These are phyloP conservation scores for Neoarius graeffei DNA, from an alignment of 2,113 vertebrate genomes.

Conservation along the genomic window DNA sequence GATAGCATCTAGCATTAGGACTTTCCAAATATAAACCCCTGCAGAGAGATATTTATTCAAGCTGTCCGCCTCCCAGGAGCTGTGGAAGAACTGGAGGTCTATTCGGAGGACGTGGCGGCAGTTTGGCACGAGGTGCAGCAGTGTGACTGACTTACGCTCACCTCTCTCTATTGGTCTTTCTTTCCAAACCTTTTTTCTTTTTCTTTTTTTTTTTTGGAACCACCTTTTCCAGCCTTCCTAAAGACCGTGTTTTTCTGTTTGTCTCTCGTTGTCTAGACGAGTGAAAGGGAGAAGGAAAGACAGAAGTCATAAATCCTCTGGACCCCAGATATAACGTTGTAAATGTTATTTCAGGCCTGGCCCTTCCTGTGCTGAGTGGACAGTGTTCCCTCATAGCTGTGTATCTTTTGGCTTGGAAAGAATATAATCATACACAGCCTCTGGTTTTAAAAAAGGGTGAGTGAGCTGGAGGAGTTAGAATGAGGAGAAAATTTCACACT, in stretches of 20 bases:
- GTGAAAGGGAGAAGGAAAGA: conserved; percentile 23
- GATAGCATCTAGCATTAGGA: conserved; percentile 38
- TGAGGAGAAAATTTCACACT: not conserved
- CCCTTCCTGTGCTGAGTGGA: conserved; percentile 33
- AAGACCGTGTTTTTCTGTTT: not conserved
- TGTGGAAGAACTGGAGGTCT: conserved; percentile 56
- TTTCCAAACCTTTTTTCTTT: not conserved
- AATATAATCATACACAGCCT: not conserved
- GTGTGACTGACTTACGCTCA: conserved; percentile 19
- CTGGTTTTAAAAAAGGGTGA: not conserved
- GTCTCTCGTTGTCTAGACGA: not conserved
- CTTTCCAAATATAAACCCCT: conserved; percentile 48
- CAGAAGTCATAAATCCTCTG: conserved; percentile 44
- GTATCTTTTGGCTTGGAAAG: conserved; percentile 18
- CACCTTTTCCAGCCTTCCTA: not conserved
- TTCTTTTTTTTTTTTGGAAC: not conserved
- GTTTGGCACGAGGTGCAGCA: conserved; percentile 50
- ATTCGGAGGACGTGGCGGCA: conserved; percentile 58
- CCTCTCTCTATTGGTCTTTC: not conserved
- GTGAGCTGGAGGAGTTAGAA: not conserved
- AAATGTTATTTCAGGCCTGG: conserved; percentile 32
- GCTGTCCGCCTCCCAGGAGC: conserved; percentile 30
- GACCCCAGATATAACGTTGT: conserved; percentile 19
- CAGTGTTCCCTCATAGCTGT: conserved; percentile 20
- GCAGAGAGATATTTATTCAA: conserved; percentile 26